phyloP scores from a whole-genome alignment of 2,113 vertebrate genomes.

The Xenopus borealis region DNA sequence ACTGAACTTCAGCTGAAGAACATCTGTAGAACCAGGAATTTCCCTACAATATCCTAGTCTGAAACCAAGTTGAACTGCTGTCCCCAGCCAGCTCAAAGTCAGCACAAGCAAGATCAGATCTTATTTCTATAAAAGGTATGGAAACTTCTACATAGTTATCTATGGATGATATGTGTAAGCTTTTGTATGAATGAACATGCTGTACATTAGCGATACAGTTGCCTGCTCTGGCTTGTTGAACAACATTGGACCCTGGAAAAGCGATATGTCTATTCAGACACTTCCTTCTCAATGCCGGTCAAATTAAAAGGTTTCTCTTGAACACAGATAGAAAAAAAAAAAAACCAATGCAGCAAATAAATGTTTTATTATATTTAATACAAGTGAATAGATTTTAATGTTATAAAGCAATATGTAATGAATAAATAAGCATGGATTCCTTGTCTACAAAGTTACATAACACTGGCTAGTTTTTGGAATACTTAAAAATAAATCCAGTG shows the following conservation, averaged over 20 bases:
- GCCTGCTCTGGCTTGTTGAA: neutral
- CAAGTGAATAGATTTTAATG: slow-evolving; percentile 85
- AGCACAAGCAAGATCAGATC: neutral
- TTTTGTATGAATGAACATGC: neutral
- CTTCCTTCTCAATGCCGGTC: neutral
- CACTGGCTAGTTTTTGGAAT: slow-evolving; percentile 76
- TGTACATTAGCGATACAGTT: neutral
- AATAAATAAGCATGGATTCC: slow-evolving; percentile 88
- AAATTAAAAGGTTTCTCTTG: neutral
- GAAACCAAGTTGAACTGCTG: neutral
- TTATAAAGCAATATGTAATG: slow-evolving; percentile 77
- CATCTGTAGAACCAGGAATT: too few species aligned
- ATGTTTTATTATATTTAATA: slow-evolving; percentile 90
- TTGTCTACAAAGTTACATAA: slow-evolving; percentile 82
- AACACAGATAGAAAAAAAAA: neutral
- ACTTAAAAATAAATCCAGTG: slow-evolving; percentile 93
- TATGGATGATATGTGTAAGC: neutral
- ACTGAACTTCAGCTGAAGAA: too few species aligned
- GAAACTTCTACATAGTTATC: neutral
- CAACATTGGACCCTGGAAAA: neutral
- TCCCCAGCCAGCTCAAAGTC: neutral
- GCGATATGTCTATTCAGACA: neutral
- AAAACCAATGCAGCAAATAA: slow-evolving; percentile 55
- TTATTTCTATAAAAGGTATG: slow-evolving; percentile 6
- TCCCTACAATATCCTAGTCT: too few species aligned